A percentile compares a stretch with the other conserved stretches of the same genome.
These are phyloP conservation scores for Melanotaenia boesemani DNA, from an alignment of 2,797 vertebrate genomes.

Conservation along the genomic window DNA sequence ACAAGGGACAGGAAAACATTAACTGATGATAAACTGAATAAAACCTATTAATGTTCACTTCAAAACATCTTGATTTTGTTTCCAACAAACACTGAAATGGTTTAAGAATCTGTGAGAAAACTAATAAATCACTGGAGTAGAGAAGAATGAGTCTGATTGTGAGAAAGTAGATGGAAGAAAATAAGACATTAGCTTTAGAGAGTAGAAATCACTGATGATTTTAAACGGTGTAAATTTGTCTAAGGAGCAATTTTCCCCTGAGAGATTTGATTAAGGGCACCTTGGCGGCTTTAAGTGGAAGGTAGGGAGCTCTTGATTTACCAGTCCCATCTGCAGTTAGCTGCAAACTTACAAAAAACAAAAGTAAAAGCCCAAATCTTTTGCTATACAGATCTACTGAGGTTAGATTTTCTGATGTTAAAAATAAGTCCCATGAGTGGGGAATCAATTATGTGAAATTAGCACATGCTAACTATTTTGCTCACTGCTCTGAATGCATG, in stretches of 20 bases:
- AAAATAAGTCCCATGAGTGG: constrained; percentile 27
- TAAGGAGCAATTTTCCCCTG: constrained; percentile 23
- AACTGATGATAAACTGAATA: too few relatives aligned
- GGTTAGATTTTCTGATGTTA: constrained; percentile 14
- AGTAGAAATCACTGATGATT: constrained; percentile 16
- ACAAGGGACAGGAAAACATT: too few relatives aligned
- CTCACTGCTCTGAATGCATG: constrained; percentile 19
- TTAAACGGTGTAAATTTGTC: not conserved
- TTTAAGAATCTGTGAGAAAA: not conserved
- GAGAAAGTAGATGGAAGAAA: not conserved
- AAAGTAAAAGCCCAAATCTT: too few relatives aligned
- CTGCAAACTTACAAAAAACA: not conserved
- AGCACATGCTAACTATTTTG: constrained; percentile 38
- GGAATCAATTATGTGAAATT: constrained; percentile 61
- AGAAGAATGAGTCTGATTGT: not conserved
- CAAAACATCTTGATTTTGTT: not conserved
- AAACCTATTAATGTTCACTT: too few relatives aligned
- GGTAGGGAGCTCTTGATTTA: constrained; percentile 16
- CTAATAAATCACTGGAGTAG: not conserved
- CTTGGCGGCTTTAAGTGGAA: constrained; percentile 28
- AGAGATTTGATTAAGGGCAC: constrained; percentile 61
- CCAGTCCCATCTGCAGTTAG: constrained; percentile 1
- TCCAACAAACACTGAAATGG: too few relatives aligned
- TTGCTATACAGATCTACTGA: not conserved
- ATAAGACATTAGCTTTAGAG: not conserved